phyloP scores from a whole-genome alignment of 2,113 vertebrate genomes.

The Chroicocephalus ridibundus region DNA sequence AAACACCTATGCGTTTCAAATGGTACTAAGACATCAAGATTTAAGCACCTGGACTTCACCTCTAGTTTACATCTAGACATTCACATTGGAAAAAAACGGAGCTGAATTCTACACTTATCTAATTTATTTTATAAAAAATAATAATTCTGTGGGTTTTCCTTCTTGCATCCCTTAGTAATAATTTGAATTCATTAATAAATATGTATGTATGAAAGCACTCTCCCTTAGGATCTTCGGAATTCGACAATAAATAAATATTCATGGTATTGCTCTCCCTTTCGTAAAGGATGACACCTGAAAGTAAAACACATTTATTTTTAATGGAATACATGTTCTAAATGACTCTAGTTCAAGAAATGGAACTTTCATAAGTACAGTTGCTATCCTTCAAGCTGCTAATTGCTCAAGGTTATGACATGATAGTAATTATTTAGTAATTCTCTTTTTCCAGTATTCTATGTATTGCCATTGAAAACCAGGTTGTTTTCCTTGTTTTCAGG shows the following conservation, averaged over 20 bases:
- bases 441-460: background rate
- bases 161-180: background rate
- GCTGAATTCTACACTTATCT: background rate
- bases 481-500: background rate
- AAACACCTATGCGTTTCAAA: background rate
- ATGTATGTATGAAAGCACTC: background rate
- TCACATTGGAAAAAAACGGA: background rate
- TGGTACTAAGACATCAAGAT: background rate
- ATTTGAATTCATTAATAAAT: background rate
- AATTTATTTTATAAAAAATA: background rate
- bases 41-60: background rate
- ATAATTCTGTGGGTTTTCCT: background rate
- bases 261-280: background rate
- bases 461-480: background rate
- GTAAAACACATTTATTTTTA: background rate
- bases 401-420: background rate
- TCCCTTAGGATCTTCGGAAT: background rate
- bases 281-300: background rate
- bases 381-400: background rate
- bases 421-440: background rate
- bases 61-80: background rate
- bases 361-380: background rate
- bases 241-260: conserved; percentile 1
- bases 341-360: background rate
- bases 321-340: background rate